phyloP scores from a whole-genome alignment of 2,888 invertebrate genomes.

The Anagyrus pseudococci region DNA sequence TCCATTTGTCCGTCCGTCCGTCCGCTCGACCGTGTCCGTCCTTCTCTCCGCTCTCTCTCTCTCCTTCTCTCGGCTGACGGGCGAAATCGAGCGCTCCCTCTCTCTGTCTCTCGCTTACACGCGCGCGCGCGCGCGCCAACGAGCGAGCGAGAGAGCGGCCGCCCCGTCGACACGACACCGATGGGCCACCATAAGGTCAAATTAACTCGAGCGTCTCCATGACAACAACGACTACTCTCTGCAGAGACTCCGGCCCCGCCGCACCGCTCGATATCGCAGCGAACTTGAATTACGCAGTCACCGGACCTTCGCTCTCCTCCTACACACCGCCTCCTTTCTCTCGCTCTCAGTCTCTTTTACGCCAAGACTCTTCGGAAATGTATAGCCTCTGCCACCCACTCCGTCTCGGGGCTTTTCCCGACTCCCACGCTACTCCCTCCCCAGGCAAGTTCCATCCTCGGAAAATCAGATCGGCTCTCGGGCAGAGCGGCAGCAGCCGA shows the following conservation, averaged over 20 bases:
- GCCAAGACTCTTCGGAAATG: no score
- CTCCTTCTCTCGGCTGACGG: background rate
- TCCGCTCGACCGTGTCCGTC: background rate
- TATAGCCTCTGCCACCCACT: background rate
- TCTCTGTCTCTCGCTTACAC: no score
- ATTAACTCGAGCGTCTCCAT: slow-evolving; percentile 42
- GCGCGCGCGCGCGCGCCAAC: no score
- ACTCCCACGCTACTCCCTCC: background rate
- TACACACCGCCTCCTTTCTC: no score
- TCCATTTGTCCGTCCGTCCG: slow-evolving; percentile 14
- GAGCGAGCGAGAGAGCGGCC: background rate
- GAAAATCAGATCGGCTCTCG: slow-evolving; percentile 19
- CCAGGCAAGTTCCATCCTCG: background rate
- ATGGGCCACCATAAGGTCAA: slow-evolving; percentile 41
- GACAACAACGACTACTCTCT: slow-evolving; percentile 37
- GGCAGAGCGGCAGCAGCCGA: background rate
- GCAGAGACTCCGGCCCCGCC: slow-evolving; percentile 19
- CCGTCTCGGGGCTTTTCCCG: background rate
- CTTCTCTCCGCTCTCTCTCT: background rate
- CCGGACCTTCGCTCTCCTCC: no score
- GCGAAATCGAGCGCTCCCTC: slow-evolving; percentile 26
- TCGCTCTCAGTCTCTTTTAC: no score
- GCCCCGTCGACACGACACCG: slow-evolving; percentile 29
- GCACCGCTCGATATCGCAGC: slow-evolving; percentile 37
- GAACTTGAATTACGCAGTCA: slow-evolving; percentile 40